These are phyloP conservation scores for Ceraclea dissimilis DNA, from an alignment of 2,888 invertebrate species.

Conservation along the genomic window DNA sequence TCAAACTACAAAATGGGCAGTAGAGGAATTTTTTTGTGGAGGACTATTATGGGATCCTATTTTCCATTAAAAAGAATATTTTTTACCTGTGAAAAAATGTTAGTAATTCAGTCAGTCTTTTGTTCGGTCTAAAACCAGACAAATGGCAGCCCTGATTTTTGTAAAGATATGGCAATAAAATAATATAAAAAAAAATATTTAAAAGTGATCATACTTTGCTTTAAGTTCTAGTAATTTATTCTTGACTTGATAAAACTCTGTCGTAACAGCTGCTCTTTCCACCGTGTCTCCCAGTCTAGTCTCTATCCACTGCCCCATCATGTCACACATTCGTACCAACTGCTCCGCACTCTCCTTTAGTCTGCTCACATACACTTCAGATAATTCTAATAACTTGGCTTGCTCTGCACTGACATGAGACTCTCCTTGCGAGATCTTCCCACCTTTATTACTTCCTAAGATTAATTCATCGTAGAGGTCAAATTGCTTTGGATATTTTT, in stretches of 20 bases:
- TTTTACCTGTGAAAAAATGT: too few relatives aligned
- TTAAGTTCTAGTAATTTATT: constrained; percentile 41
- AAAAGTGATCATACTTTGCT: constrained; percentile 42
- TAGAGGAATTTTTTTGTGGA: too few relatives aligned
- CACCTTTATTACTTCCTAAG: neutral
- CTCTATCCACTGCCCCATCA: constrained; percentile 45
- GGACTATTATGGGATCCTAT: too few relatives aligned
- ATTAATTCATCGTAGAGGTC: constrained; percentile 26
- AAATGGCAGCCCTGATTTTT: too few relatives aligned
- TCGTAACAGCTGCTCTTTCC: constrained; percentile 35
- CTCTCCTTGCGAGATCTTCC: neutral
- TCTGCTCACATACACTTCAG: constrained; percentile 28
- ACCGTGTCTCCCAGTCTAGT: constrained; percentile 36
- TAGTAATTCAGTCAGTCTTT: too few relatives aligned
- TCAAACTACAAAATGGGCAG: too few relatives aligned
- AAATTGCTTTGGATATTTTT: constrained; percentile 37
- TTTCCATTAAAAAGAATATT: too few relatives aligned
- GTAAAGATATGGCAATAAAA: too few relatives aligned
- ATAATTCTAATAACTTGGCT: constrained; percentile 32
- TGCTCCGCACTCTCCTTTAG: constrained; percentile 3
- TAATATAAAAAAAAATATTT: too few relatives aligned
- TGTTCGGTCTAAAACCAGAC: too few relatives aligned
- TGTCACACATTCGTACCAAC: constrained; percentile 22
- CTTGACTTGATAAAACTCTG: constrained; percentile 37
- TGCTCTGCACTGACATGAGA: constrained; percentile 29